Evolutionary conservation across 2,797 vertebrate species (phyloP).

Genomic region (Hippocampus kuda): DNA sequence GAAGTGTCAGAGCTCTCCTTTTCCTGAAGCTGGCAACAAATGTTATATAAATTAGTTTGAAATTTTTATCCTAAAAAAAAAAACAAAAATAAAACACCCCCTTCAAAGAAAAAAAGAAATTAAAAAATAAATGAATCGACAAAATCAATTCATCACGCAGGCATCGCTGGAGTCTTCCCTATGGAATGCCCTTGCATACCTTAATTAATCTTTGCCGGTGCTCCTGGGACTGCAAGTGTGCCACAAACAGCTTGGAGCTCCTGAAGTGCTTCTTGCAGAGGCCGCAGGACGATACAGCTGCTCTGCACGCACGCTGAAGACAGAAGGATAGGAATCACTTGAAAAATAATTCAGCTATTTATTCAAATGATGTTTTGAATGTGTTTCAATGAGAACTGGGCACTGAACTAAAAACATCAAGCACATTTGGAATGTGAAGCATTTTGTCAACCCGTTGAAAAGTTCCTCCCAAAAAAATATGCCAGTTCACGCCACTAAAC

Average conservation of each 20-base stretch:
- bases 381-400: too few species aligned
- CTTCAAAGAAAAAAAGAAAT: too few species aligned
- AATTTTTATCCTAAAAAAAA: too few species aligned
- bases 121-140: not conserved
- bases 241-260: slow-evolving; percentile 84
- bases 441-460: not conserved
- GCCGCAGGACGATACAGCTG: slow-evolving; percentile 79
- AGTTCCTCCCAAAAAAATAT: not conserved
- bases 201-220: slow-evolving; percentile 80
- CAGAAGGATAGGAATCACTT: not conserved
- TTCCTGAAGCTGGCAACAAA: slow-evolving; percentile 49
- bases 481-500: too few species aligned
- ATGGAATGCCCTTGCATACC: slow-evolving; percentile 51
- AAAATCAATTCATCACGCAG: not conserved
- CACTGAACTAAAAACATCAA: too few species aligned
- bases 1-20: slow-evolving; percentile 67
- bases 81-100: not conserved
- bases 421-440: not conserved
- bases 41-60: too few species aligned
- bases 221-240: slow-evolving; percentile 84
- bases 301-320: slow-evolving; percentile 75
- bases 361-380: too few species aligned
- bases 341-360: too few species aligned
- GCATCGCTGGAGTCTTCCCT: not conserved
- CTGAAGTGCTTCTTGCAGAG: slow-evolving; percentile 86